Conservation (phyloP, 2,888 invertebrate genomes). For the Thera obeliscata region DNA sequence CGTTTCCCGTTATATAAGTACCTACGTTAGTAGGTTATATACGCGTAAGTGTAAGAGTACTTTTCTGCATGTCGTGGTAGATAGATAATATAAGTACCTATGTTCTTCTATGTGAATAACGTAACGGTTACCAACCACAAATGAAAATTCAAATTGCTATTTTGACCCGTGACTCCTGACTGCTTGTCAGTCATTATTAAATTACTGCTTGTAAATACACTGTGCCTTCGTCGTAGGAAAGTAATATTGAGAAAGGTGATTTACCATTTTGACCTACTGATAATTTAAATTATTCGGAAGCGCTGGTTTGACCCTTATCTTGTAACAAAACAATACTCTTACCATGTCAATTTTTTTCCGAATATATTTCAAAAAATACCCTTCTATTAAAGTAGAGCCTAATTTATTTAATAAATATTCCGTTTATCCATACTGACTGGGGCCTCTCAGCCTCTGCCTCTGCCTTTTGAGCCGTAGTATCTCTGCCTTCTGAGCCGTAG, state of each 20-base stretch:
- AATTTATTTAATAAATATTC: too few species aligned
- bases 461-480: too few species aligned
- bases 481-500: too few species aligned
- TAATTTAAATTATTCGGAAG: too few species aligned
- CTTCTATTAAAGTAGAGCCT: too few species aligned
- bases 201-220: background rate
- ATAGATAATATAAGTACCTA: background rate
- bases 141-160: conserved; percentile 4
- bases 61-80: background rate
- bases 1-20: background rate
- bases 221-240: conserved; percentile 3
- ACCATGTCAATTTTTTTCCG: too few species aligned
- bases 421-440: too few species aligned
- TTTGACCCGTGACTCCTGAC: conserved; percentile 28
- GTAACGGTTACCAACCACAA: background rate
- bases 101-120: background rate
- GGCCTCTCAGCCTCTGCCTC: too few species aligned
- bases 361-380: too few species aligned
- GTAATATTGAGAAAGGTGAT: conserved; percentile 23
- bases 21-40: background rate
- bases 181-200: conserved; percentile 21
- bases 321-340: too few species aligned
- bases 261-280: background rate
- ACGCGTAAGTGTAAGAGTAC: background rate
- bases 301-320: too few species aligned